These are phyloP conservation scores for Elephas maximus DNA, from an alignment of 2,113 vertebrate species.

Conservation along the genomic window DNA sequence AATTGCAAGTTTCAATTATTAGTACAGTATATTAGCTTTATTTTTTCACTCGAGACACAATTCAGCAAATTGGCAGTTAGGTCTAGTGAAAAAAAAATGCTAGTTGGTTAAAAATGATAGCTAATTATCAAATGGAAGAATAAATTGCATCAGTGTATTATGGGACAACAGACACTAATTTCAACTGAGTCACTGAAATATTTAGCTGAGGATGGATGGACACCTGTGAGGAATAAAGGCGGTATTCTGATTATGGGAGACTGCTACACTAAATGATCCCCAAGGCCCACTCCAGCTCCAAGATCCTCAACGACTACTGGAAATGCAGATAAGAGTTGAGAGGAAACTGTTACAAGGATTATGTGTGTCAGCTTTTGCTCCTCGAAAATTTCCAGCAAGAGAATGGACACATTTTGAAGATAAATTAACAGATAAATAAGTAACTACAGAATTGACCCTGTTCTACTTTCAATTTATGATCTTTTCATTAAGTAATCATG, in stretches of 20 bases:
- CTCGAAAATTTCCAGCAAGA: neutral
- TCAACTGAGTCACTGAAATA: neutral
- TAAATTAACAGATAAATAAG: constrained; percentile 32
- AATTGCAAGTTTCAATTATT: constrained; percentile 24
- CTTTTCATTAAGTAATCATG: neutral
- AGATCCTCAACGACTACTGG: neutral
- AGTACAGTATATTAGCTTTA: neutral
- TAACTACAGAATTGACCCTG: neutral
- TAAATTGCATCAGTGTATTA: neutral
- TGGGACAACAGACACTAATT: neutral
- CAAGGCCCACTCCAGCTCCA: neutral
- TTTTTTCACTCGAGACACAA: neutral
- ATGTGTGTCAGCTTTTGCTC: neutral
- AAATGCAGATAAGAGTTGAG: neutral
- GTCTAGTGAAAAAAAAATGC: neutral
- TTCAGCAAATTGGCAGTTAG: neutral
- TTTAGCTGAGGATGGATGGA: neutral
- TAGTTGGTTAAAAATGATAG: constrained; percentile 15
- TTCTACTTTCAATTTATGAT: neutral
- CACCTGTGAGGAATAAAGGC: neutral
- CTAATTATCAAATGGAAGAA: constrained; percentile 43
- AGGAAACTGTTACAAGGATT: neutral
- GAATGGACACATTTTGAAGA: neutral
- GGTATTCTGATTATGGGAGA: neutral
- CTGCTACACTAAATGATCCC: neutral